phyloP scores from a whole-genome alignment of 30 jellyfish, hydroid and myxozoan genomes.

The Hydra vulgaris region DNA sequence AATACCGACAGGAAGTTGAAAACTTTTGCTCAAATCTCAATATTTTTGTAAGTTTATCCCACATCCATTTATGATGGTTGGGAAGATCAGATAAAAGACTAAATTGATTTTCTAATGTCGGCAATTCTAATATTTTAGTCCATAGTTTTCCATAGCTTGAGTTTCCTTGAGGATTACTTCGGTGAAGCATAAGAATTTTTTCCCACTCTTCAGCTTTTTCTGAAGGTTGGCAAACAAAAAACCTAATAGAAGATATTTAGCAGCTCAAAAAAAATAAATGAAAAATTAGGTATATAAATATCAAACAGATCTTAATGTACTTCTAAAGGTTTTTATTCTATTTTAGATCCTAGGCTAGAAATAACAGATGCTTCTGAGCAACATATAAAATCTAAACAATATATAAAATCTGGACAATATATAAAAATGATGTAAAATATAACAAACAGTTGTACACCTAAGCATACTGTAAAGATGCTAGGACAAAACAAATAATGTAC shows the following conservation, averaged over 20 bases:
- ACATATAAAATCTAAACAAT: not conserved
- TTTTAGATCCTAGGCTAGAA: not conserved
- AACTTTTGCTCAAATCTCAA: slow-evolving; percentile 11
- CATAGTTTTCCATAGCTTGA: not conserved
- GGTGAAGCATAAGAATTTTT: not conserved
- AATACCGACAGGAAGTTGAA: slow-evolving; percentile 5
- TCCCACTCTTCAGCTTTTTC: not conserved
- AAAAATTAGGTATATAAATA: not conserved
- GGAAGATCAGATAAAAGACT: not conserved
- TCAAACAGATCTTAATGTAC: not conserved
- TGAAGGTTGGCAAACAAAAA: not conserved
- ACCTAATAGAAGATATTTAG: not conserved
- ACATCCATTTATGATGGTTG: slow-evolving; percentile 10
- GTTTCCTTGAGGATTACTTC: not conserved
- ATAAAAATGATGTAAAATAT: not conserved
- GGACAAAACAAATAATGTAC: not conserved
- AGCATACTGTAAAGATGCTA: not conserved
- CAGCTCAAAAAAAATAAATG: not conserved
- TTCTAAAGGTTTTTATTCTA: not conserved
- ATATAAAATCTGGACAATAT: not conserved
- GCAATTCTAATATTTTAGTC: not conserved
- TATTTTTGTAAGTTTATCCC: not conserved
- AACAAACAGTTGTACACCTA: not conserved
- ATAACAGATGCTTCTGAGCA: not conserved
- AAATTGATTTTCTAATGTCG: slow-evolving; percentile 1